These are phyloP conservation scores for Strigamia transsilvanica DNA, from an alignment of 2,888 invertebrate genomes.

Conservation along the genomic window DNA sequence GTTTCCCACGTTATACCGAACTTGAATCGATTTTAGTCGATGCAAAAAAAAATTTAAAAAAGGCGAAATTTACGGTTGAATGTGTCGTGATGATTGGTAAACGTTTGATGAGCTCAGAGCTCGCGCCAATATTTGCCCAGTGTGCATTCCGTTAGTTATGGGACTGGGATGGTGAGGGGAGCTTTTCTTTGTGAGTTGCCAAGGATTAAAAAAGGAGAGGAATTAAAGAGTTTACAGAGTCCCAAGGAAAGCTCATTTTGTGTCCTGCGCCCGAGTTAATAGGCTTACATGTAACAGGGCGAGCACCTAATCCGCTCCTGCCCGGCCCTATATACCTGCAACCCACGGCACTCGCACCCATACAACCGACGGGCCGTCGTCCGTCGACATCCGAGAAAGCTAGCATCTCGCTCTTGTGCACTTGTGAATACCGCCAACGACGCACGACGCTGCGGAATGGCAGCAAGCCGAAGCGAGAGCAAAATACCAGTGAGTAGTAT, in stretches of 20 bases:
- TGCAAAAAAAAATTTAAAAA: background rate
- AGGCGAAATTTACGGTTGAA: background rate
- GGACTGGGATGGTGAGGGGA: conserved; percentile 32
- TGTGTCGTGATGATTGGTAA: conserved; percentile 22
- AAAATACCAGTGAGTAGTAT: conserved; percentile 21
- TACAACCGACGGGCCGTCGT: conserved; percentile 45
- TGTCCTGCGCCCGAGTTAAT: conserved; percentile 52
- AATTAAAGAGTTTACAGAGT: conserved; percentile 54
- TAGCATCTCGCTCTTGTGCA: background rate
- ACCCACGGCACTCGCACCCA: conserved; percentile 50
- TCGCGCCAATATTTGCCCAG: conserved; percentile 43
- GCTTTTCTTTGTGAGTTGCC: conserved; percentile 48
- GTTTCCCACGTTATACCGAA: background rate
- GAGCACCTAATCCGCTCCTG: conserved; percentile 51
- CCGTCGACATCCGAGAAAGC: conserved; percentile 32
- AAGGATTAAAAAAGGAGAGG: conserved; percentile 51
- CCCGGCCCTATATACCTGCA: conserved; percentile 51
- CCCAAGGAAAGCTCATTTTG: conserved; percentile 53
- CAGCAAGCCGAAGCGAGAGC: background rate
- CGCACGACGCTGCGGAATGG: background rate
- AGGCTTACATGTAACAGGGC: conserved; percentile 53
- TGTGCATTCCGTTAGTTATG: conserved; percentile 49
- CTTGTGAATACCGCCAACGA: background rate
- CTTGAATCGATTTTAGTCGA: background rate
- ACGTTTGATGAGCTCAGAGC: conserved; percentile 18